Evolutionary conservation across 2,113 vertebrate species (phyloP).

Genomic region (Excalfactoria chinensis): DNA sequence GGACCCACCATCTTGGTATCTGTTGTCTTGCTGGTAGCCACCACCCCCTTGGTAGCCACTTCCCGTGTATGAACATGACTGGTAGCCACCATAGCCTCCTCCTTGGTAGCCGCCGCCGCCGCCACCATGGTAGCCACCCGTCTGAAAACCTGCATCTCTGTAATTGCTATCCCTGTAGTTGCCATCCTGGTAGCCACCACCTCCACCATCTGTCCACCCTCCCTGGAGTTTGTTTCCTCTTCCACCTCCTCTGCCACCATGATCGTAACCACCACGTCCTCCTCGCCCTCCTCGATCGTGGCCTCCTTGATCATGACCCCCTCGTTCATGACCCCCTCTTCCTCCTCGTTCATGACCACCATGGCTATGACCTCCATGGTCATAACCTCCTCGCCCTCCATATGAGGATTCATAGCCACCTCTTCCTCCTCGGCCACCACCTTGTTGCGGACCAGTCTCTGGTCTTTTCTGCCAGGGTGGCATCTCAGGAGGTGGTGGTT

Average conservation of each 20-base stretch:
- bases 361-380: conserved; percentile 66
- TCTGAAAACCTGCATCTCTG: conserved; percentile 81
- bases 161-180: conserved; percentile 81
- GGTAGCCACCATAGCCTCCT: conserved; percentile 79
- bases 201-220: conserved; percentile 87
- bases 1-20: conserved; percentile 87
- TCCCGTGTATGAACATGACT: conserved; percentile 78
- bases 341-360: conserved; percentile 70
- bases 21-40: conserved; percentile 83
- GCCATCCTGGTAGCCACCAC: conserved; percentile 79
- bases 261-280: conserved; percentile 83
- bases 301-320: conserved; percentile 80
- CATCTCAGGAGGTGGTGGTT: conserved; percentile 97
- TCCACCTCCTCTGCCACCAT: conserved; percentile 81
- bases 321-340: conserved; percentile 84
- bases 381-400: conserved; percentile 74
- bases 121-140: conserved; percentile 79
- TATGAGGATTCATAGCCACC: conserved; percentile 75
- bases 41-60: conserved; percentile 81
- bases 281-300: conserved; percentile 80
- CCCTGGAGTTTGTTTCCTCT: conserved; percentile 88
- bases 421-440: conserved; percentile 86
- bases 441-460: conserved; percentile 86
- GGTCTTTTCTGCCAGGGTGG: conserved; percentile 98
- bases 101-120: conserved; percentile 82